A percentile compares a stretch with the other conserved stretches of the same genome.
These are phyloP conservation scores for Hirtodrosophila cameraria DNA, from an alignment of 2,888 invertebrate genomes.

Conservation along the genomic window DNA sequence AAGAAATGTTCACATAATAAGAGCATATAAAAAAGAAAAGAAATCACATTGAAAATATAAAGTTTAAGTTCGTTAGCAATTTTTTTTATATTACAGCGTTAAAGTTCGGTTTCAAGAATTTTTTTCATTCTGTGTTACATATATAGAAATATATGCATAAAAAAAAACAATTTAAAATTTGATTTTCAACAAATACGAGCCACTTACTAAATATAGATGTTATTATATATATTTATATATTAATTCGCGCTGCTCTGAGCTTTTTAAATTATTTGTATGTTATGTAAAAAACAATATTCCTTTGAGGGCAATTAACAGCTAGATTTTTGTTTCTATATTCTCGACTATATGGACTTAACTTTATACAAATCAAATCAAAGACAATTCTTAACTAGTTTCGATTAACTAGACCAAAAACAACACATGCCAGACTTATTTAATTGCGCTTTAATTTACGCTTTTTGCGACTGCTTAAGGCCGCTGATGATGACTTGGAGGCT, in stretches of 20 bases:
- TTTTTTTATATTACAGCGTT: conserved; percentile 69
- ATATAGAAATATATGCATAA: conserved; percentile 42
- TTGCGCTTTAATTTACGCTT: conserved; percentile 80
- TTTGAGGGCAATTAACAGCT: conserved; percentile 62
- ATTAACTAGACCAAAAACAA: conserved; percentile 21
- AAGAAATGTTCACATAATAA: conserved; percentile 31
- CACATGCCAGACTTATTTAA: conserved; percentile 40
- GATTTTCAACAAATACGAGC: conserved; percentile 63
- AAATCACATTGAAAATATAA: conserved; percentile 47
- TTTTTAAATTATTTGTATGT: conserved; percentile 58
- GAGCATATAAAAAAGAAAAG: not conserved
- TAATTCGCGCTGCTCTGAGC: conserved; percentile 49
- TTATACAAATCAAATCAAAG: conserved; percentile 64
- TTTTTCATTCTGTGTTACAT: conserved; percentile 26
- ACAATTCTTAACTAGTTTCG: conserved; percentile 29
- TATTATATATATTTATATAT: conserved; percentile 47
- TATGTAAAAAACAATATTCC: conserved; percentile 68
- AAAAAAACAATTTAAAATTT: conserved; percentile 74
- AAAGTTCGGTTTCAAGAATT: conserved; percentile 32
- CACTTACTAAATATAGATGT: conserved; percentile 58
- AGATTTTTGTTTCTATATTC: conserved; percentile 23
- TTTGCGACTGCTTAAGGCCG: conserved; percentile 68
- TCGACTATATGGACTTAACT: conserved; percentile 37
- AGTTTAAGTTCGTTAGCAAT: conserved; percentile 70
- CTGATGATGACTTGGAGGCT: conserved; percentile 25